These are phyloP conservation scores for Saccopteryx leptura DNA, from an alignment of 2,113 vertebrate species.

Conservation along the genomic window DNA sequence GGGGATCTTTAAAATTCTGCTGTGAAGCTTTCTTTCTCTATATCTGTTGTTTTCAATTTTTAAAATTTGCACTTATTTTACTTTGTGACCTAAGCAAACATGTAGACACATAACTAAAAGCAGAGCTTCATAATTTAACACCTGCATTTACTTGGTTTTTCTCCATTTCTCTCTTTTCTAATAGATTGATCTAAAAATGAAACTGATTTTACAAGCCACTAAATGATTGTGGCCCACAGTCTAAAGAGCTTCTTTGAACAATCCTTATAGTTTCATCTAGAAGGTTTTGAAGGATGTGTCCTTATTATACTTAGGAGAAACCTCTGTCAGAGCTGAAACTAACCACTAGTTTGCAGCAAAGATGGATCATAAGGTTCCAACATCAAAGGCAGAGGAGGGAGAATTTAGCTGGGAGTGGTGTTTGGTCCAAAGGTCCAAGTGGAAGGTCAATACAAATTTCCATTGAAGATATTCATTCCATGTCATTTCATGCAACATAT, in stretches of 20 bases:
- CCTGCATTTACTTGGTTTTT: background rate
- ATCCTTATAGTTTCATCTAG: background rate
- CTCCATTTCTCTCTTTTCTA: background rate
- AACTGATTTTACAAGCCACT: background rate
- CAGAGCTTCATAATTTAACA: background rate
- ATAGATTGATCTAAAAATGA: background rate
- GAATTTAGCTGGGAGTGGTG: too few relatives aligned
- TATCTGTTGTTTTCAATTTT: background rate
- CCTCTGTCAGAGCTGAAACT: background rate
- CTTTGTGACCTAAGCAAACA: background rate
- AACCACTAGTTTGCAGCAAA: background rate
- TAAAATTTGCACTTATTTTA: background rate
- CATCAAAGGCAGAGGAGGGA: background rate
- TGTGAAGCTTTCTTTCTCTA: background rate
- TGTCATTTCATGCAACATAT: too few relatives aligned
- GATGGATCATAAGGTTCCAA: accelerated
- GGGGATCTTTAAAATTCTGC: background rate
- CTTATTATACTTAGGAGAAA: background rate
- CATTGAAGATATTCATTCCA: background rate
- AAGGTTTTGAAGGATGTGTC: background rate
- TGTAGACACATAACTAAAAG: background rate
- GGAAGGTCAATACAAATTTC: background rate
- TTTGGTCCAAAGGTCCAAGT: background rate
- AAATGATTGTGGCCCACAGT: background rate
- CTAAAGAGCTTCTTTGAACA: background rate